Evolutionary conservation across 2,888 invertebrate species (phyloP).

Genomic region (Oxystoma pomonae): DNA sequence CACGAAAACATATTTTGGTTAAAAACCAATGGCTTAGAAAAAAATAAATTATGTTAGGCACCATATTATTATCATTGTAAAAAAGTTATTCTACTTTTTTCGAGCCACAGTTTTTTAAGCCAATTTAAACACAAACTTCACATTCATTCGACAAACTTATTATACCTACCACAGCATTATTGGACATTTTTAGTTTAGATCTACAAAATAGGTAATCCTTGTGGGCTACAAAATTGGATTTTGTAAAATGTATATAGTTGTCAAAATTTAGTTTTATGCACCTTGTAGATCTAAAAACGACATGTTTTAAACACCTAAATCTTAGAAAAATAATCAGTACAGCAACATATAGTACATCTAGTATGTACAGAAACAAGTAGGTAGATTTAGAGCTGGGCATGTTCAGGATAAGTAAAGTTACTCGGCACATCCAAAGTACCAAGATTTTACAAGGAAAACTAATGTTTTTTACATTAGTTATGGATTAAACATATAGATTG

Average conservation of each 20-base stretch:
- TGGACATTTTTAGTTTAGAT: neutral
- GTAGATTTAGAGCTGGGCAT: too few relatives aligned
- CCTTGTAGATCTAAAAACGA: neutral
- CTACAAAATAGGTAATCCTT: neutral
- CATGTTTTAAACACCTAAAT: neutral
- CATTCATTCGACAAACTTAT: neutral
- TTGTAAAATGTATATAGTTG: neutral
- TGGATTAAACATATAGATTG: too few relatives aligned
- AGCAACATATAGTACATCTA: slow-evolving; percentile 8
- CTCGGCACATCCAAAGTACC: too few relatives aligned
- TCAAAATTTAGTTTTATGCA: neutral
- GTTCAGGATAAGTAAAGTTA: too few relatives aligned
- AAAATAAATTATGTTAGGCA: neutral
- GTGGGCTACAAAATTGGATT: neutral
- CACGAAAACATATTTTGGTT: neutral
- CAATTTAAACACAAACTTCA: neutral
- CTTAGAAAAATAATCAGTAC: neutral
- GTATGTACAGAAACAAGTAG: slow-evolving; percentile 11
- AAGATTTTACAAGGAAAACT: too few relatives aligned
- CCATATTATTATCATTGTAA: neutral
- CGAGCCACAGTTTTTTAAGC: neutral
- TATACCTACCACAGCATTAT: neutral
- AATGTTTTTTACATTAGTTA: too few relatives aligned
- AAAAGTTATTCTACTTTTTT: neutral
- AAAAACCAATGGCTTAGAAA: neutral